Conservation (phyloP, 2,797 vertebrate species). For the Gallirallus australis region DNA sequence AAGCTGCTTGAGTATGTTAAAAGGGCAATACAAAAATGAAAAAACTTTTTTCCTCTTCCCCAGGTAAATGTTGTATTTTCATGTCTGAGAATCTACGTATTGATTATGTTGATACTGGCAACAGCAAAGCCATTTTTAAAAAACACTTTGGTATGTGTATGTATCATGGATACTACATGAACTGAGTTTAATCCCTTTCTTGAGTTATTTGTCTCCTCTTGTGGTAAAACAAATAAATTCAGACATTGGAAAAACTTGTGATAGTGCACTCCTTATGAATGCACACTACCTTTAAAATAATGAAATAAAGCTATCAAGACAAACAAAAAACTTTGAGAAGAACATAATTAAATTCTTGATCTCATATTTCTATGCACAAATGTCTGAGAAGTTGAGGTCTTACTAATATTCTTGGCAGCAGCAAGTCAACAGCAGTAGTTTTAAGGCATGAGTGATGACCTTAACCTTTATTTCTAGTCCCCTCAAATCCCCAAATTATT, state of each 20-base stretch:
- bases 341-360: not conserved
- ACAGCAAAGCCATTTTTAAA: not conserved
- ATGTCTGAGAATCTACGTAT: not conserved
- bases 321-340: not conserved
- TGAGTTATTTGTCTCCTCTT: not conserved
- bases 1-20: not conserved
- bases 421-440: not conserved
- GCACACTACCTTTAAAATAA: not conserved
- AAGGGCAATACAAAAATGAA: not conserved
- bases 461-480: not conserved
- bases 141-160: not conserved
- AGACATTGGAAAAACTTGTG: not conserved
- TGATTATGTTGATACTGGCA: constrained; percentile 6
- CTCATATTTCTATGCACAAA: not conserved
- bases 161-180: not conserved
- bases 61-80: not conserved
- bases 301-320: not conserved
- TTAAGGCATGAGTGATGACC: not conserved
- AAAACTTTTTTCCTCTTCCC: not conserved
- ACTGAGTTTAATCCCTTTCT: not conserved
- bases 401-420: not conserved
- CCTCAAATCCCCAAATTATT: not conserved
- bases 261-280: not conserved
- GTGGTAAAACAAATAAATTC: constrained; percentile 4
- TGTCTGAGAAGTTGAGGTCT: not conserved